phyloP scores from a whole-genome alignment of 2,797 vertebrate species.

The Lutjanus argentimaculatus region DNA sequence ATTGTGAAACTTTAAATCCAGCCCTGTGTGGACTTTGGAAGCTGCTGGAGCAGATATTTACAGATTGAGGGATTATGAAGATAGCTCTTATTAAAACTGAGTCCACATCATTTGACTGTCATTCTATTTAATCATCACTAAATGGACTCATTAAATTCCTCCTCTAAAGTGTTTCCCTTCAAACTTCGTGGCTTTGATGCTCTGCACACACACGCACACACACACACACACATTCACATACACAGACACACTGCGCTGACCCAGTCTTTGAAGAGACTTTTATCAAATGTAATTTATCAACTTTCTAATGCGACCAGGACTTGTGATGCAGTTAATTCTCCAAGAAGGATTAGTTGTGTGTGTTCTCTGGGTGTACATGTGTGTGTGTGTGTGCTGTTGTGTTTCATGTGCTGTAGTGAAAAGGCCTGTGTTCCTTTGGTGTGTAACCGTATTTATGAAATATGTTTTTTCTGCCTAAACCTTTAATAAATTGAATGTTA shows the following conservation, averaged over 20 bases:
- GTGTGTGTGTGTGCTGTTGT: neutral
- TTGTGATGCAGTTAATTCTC: constrained; percentile 67
- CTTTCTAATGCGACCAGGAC: constrained; percentile 59
- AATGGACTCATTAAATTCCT: constrained; percentile 70
- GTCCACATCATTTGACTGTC: constrained; percentile 66
- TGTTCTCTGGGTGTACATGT: constrained; percentile 12
- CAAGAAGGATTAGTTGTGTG: constrained; percentile 51
- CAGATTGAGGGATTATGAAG: constrained; percentile 68
- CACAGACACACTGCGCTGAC: constrained; percentile 30
- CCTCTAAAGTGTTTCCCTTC: constrained; percentile 63
- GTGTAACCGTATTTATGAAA: constrained; percentile 25
- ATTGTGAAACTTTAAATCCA: constrained; percentile 53
- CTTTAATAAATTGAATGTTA: constrained; percentile 29
- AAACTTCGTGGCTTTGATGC: constrained; percentile 53
- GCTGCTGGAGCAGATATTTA: constrained; percentile 61
- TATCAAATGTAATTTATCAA: constrained; percentile 73
- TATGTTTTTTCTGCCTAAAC: neutral
- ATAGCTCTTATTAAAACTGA: constrained; percentile 59
- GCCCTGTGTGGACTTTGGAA: constrained; percentile 47
- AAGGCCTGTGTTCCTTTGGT: constrained; percentile 14
- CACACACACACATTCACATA: neutral
- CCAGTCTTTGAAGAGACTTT: constrained; percentile 57
- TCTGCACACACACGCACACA: neutral
- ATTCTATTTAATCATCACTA: constrained; percentile 67
- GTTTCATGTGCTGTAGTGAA: constrained; percentile 6